These are phyloP conservation scores for Mythimna pallens DNA, from an alignment of 2,888 invertebrate species.

Conservation along the genomic window DNA sequence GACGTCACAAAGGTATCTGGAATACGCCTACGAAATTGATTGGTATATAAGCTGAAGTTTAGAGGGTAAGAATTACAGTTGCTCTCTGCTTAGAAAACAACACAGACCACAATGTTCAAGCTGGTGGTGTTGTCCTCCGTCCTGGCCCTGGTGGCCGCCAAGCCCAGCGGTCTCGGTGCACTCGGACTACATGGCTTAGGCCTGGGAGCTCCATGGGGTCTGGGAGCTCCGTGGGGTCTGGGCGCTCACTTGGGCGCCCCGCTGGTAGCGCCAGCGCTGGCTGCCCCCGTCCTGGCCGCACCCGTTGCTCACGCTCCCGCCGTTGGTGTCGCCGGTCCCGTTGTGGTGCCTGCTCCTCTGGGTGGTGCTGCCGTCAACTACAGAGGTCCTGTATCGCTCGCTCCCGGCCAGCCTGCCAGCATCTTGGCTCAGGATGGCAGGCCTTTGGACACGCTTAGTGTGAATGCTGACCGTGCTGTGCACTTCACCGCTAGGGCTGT, in stretches of 20 bases:
- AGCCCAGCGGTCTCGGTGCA: conserved; percentile 75
- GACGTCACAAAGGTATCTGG: conserved; percentile 85
- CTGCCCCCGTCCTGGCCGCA: conserved; percentile 70
- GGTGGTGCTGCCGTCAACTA: conserved; percentile 82
- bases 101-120: conserved; percentile 90
- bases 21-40: conserved; percentile 81
- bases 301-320: conserved; percentile 64
- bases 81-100: conserved; percentile 81
- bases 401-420: conserved; percentile 86
- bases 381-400: conserved; percentile 85
- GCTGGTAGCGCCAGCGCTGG: conserved; percentile 65
- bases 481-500: conserved; percentile 83
- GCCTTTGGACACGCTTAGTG: conserved; percentile 86
- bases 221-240: conserved; percentile 70
- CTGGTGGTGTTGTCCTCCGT: conserved; percentile 92
- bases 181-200: conserved; percentile 62
- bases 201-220: conserved; percentile 71
- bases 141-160: conserved; percentile 90
- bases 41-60: conserved; percentile 83
- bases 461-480: conserved; percentile 85
- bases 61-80: conserved; percentile 80
- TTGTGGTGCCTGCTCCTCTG: conserved; percentile 72
- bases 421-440: conserved; percentile 86
- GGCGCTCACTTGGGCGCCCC: conserved; percentile 73
- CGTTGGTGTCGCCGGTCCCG: conserved; percentile 74